Base-by-base conservation (phyloP, 2,888 invertebrate species). In the Creontiades dilutus region DNA sequence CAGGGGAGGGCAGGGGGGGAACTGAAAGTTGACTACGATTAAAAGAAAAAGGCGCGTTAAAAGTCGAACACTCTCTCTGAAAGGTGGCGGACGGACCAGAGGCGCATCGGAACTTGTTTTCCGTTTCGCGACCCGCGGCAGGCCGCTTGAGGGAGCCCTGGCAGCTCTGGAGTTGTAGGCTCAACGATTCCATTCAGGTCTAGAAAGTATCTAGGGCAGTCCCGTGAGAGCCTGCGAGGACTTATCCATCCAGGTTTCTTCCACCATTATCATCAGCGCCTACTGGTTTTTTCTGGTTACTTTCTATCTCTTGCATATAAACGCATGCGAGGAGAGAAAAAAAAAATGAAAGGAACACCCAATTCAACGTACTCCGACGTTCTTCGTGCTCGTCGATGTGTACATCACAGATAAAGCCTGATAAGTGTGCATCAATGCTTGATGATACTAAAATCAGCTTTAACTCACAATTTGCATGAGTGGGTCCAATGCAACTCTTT, bases 31-130 rank as follows among this genome's bases (percentile, higher is more conserved):
- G 78, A 47, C 78, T 46, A 19, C 78, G 78, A 78, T 78, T 78
- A 78, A 78, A 78, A 78, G 68, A 68, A 78, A n/a, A 78, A 78
- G 46, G 78, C 46, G 78, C 47, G 47, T 78, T 37, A 78, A 78
- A 78, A 78, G 78, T 78, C 78, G 78, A 78, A 78, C 78, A 78
- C 78, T 78, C 78, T 78, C 78, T 78, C 78, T 78, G 37, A 14
- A 46, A 16, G 46, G 68, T 68, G 68, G 68, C 68, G 68, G 68
- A 68, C 68, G 68, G 27, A 68, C 68, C 9, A 13, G 68, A 61
- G 61, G 14, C 76, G 76, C 78, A 78, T 78, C 46, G 78, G 78
- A 78, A 78, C 78, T 78, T 78, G 78, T 78, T 78, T 47, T 46
- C 46, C 78, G 78, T 46, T 46, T 27, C 28, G 76, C 27, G 76